Evolutionary conservation across 2,113 vertebrate species (phyloP), one percentile per base, ranked within the genome.

Genomic region (Cavia aperea): DNA sequence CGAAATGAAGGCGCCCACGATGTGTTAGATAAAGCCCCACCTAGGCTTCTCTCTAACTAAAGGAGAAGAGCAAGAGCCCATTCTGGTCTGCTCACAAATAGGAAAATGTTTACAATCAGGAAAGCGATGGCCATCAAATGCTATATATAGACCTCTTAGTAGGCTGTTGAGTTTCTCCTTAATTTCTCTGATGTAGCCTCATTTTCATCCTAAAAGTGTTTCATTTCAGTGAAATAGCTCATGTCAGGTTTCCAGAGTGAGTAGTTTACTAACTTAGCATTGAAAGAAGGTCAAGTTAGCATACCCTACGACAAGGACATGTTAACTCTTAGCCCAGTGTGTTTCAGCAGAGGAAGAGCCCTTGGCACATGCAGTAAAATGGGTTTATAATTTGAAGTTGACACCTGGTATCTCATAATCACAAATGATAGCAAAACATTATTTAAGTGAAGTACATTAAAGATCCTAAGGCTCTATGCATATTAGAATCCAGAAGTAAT

Each of bases 401-500:
- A 81, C 23, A 79, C 4, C 4, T 16, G 21, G 12, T 26, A 88
- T 79, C 23, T 24, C 31, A 68, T 2, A 54, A 23, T 36, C 58
- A 58, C 36, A 72, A 81, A 68, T 29, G 21, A 65, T 16, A 87
- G 21, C 1, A 83, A 91, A 92, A n/a, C 31, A 19, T 39, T 72
- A 82, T 63, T 88, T 91, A 86, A 90, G 66, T 90, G 88, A 94
- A 88, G 31, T 63, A 62, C 7, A 43, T 26, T 49, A 51, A 62
- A 43, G 7, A 63, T 86, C 8, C 24, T 26, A 51, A 63, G 72
- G 26, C 2, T 73, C 26, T 63, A 83, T 14, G 63, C 85, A 82
- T 83, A 72, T 94, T 91, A 89, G 86, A 93, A 88, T 51, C 54
- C 23, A 24, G 94, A 86, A 73, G 18, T 46, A 93, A 87, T 82